phyloP scores from a whole-genome alignment of 2,797 vertebrate species.

The Aulostomus chinensis region DNA sequence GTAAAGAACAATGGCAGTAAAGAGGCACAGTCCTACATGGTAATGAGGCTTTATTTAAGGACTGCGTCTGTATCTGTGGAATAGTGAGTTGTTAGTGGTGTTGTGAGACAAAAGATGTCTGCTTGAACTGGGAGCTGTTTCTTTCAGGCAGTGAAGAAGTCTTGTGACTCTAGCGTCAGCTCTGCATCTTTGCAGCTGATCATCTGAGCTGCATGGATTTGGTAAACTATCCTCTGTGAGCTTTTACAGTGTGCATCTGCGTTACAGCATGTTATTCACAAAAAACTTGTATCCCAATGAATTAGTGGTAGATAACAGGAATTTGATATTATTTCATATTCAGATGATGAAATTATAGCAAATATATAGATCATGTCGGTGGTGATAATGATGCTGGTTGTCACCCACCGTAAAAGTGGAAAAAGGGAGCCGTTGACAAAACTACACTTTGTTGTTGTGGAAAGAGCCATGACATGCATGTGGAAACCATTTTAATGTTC shows the following conservation, averaged over 20 bases:
- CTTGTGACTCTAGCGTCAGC: conserved; percentile 84
- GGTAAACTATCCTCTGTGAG: conserved; percentile 56
- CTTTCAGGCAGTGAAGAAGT: conserved; percentile 71
- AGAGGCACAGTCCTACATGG: conserved; percentile 69
- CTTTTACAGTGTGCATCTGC: conserved; percentile 50
- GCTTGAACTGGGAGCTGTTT: conserved; percentile 75
- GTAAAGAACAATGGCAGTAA: conserved; percentile 70
- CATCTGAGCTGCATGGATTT: conserved; percentile 75
- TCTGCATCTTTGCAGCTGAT: conserved; percentile 79
- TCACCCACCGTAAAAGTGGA: too few relatives aligned
- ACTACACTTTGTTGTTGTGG: too few relatives aligned
- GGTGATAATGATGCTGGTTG: too few relatives aligned
- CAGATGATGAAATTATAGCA: too few relatives aligned
- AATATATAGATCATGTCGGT: too few relatives aligned
- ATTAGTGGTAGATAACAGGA: too few relatives aligned
- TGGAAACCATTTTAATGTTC: too few relatives aligned
- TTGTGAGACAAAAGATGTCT: conserved; percentile 77
- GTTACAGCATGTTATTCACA: too few relatives aligned
- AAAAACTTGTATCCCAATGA: too few relatives aligned
- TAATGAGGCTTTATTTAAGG: conserved; percentile 72
- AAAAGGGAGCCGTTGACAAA: too few relatives aligned
- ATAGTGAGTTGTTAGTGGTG: conserved; percentile 70
- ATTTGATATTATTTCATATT: too few relatives aligned
- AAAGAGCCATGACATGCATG: too few relatives aligned
- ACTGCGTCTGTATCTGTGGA: conserved; percentile 62